phyloP scores from a whole-genome alignment of 1,140 invertebrate genomes.

The Drosophila takahashii region DNA sequence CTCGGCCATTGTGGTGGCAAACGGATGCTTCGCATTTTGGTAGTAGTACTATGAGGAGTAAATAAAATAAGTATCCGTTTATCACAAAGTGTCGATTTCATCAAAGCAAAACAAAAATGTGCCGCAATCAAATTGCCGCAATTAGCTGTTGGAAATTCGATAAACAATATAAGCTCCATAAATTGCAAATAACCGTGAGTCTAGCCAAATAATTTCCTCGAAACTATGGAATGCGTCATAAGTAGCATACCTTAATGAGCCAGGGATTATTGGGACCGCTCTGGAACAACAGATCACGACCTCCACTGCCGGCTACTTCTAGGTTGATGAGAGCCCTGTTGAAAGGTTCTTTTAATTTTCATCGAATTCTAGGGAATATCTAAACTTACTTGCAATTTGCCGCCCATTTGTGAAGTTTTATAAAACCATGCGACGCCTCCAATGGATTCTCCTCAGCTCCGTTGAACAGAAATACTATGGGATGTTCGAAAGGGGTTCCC shows the following conservation, averaged over 20 bases:
- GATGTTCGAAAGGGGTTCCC: slow-evolving; percentile 87
- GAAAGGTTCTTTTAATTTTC: not conserved
- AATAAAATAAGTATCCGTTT: slow-evolving; percentile 82
- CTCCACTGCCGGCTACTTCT: slow-evolving; percentile 97
- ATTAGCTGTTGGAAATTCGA: slow-evolving; percentile 14
- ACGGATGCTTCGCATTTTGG: slow-evolving; percentile 88
- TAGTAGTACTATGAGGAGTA: slow-evolving; percentile 52
- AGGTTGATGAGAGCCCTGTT: slow-evolving; percentile 95
- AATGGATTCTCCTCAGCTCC: slow-evolving; percentile 97
- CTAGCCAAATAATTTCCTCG: not conserved
- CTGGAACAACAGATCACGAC: slow-evolving; percentile 97
- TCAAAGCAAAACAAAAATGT: slow-evolving; percentile 36
- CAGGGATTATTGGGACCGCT: slow-evolving; percentile 96
- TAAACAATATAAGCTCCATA: slow-evolving; percentile 22
- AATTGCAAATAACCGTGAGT: slow-evolving; percentile 10
- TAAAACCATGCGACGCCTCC: slow-evolving; percentile 97
- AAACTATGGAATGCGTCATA: not conserved
- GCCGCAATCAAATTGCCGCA: slow-evolving; percentile 87
- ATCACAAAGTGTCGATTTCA: slow-evolving; percentile 81
- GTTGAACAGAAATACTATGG: slow-evolving; percentile 95
- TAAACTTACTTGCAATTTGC: slow-evolving; percentile 86
- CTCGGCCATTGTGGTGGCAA: slow-evolving; percentile 95
- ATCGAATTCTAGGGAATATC: not conserved
- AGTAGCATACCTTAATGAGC: slow-evolving; percentile 90
- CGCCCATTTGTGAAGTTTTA: slow-evolving; percentile 96